A percentile compares a stretch with the other conserved stretches of the same genome.
phyloP scores from a whole-genome alignment of 1,140 invertebrate genomes.

The Pseudobourletiella spinata region DNA sequence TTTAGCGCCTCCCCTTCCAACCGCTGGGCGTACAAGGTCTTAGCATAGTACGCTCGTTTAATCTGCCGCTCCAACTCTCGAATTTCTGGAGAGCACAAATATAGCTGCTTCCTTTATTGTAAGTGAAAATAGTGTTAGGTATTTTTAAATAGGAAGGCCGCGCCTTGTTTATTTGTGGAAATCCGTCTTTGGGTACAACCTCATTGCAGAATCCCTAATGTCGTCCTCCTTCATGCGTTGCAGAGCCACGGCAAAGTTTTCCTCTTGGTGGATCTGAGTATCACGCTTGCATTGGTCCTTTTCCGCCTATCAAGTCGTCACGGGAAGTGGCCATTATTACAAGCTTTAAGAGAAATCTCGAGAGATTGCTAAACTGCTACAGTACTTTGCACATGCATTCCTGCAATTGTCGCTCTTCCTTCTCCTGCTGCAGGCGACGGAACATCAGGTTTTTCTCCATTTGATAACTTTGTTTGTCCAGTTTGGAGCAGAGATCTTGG shows the following conservation, averaged over 20 bases:
- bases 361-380: too few relatives aligned
- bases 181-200: conserved; percentile 18
- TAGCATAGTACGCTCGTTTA: conserved; percentile 32
- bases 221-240: conserved; percentile 26
- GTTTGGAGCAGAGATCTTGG: not conserved
- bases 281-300: conserved; percentile 17
- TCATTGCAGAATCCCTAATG: conserved; percentile 24
- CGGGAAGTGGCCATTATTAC: too few relatives aligned
- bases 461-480: conserved; percentile 16
- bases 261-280: conserved; percentile 19
- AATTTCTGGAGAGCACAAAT: conserved; percentile 30
- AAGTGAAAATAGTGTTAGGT: not conserved
- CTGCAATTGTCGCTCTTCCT: conserved; percentile 26
- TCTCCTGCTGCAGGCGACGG: conserved; percentile 25
- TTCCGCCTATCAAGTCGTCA: conserved; percentile 24
- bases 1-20: conserved; percentile 28
- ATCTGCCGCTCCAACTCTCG: conserved; percentile 28
- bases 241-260: conserved; percentile 26
- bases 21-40: conserved; percentile 33
- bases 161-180: not conserved
- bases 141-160: too few relatives aligned
- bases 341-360: too few relatives aligned
- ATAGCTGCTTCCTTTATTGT: conserved; percentile 27
- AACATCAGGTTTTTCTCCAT: conserved; percentile 26
- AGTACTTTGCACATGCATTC: conserved; percentile 31